These are phyloP conservation scores for Pseudolaguvia tuberculata DNA, from an alignment of 2,113 vertebrate species.

Conservation along the genomic window DNA sequence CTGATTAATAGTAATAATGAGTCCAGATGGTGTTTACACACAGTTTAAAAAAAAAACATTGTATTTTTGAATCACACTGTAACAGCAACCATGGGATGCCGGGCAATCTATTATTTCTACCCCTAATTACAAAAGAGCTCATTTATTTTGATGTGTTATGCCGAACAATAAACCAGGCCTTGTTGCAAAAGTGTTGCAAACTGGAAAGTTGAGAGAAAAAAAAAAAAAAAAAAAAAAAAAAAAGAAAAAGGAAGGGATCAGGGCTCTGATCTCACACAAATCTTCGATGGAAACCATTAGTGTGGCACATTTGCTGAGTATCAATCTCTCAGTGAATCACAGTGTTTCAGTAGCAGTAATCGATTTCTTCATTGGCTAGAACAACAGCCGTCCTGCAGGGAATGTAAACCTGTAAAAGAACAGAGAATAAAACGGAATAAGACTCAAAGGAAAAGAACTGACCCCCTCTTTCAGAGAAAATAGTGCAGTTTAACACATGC, in stretches of 20 bases:
- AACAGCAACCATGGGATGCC: slow-evolving; percentile 8
- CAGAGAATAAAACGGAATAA: slow-evolving; percentile 18
- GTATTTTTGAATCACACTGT: not conserved
- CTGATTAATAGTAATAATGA: not conserved
- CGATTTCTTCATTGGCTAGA: slow-evolving; percentile 72
- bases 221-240: too few relatives aligned
- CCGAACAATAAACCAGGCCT: not conserved
- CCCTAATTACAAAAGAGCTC: not conserved
- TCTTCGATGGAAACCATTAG: slow-evolving; percentile 29
- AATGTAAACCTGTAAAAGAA: slow-evolving; percentile 70
- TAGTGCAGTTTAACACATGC: not conserved
- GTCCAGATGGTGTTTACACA: not conserved
- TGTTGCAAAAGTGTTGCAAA: not conserved
- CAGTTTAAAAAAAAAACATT: slow-evolving; percentile 2
- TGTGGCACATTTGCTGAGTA: slow-evolving; percentile 36
- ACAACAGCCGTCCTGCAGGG: slow-evolving; percentile 74
- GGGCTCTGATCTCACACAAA: slow-evolving; percentile 4
- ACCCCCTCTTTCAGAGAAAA: slow-evolving; percentile 12
- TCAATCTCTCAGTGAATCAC: slow-evolving; percentile 56
- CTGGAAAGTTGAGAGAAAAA: slow-evolving; percentile 20
- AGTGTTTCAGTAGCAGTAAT: slow-evolving; percentile 71
- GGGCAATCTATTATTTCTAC: not conserved
- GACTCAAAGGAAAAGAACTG: slow-evolving; percentile 27
- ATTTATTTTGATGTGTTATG: not conserved
- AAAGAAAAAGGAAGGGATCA: slow-evolving; percentile 17